These are phyloP conservation scores for Zeus faber DNA, from an alignment of 2,113 vertebrate genomes.

Conservation along the genomic window DNA sequence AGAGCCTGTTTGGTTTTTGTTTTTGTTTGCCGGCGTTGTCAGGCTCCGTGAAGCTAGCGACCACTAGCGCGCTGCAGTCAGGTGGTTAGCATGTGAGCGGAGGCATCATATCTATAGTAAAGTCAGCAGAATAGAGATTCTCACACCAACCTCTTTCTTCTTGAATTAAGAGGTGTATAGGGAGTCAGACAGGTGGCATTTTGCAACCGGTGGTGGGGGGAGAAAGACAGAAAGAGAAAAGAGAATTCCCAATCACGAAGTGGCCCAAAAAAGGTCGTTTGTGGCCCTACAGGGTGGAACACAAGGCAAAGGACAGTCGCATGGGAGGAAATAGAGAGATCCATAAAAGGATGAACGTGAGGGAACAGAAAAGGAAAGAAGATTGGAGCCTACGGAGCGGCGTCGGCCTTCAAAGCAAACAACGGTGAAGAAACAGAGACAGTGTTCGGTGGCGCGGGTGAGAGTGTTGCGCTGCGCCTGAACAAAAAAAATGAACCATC, in stretches of 20 bases:
- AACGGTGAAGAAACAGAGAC: too few relatives aligned
- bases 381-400: too few relatives aligned
- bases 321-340: too few relatives aligned
- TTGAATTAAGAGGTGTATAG: constrained; percentile 83
- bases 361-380: too few relatives aligned
- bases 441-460: too few relatives aligned
- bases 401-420: too few relatives aligned
- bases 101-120: constrained; percentile 18
- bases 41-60: too few relatives aligned
- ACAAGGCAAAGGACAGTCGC: constrained; percentile 39
- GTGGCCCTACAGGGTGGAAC: constrained; percentile 18
- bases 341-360: too few relatives aligned
- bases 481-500: too few relatives aligned
- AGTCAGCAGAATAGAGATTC: constrained; percentile 30
- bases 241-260: constrained; percentile 64
- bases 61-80: neutral
- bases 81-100: constrained; percentile 6
- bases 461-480: too few relatives aligned
- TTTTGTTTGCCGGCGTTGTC: too few relatives aligned
- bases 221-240: constrained; percentile 67
- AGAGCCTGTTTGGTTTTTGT: too few relatives aligned
- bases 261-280: constrained; percentile 29
- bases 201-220: constrained; percentile 54
- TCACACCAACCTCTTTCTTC: constrained; percentile 91
- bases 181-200: constrained; percentile 80